Base-by-base conservation (phyloP, 2,888 invertebrate genomes). In the Diabrotica balteata region DNA sequence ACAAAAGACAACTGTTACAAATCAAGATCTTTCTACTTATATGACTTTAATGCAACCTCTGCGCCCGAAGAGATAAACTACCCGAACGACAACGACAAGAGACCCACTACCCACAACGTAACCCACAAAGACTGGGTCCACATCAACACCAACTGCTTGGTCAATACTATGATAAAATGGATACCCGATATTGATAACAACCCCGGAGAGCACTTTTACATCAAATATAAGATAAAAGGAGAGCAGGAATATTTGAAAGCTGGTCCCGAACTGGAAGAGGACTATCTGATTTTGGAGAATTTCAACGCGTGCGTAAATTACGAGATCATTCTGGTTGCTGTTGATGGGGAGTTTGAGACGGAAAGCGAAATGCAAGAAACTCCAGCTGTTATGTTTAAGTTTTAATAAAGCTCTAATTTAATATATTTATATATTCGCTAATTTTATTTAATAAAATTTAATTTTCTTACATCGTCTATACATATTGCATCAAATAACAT, bases 261-360 rank as follows among this genome's bases (percentile, higher is more conserved):
- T 5, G 73, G 72, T 8, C 75, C 76, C 3, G 78, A 80, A 72
- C 55, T 66, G 10, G 76, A 76, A 10, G 78, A 80, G 63, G 81
- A 81, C 69, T 80, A 72, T 67, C 59, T 77, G 7, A 72, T 80
- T 53, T 59, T 81, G 55, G 75, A 78, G 32, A 73, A 80, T 52
- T 81, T 80, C 69, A 77, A 81, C 51, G 80, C 77, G 1, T 81
- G 81, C 63, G 76, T 76, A 53, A 79, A 77, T 60, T 79, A 80
- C 68, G 80, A 81, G 66, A 76, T 81, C 7, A 71, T 79, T 32
- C 63, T 81, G 50, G 75, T 77, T 2, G 78, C 79, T 4, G 78
- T 80, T 0, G 81, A 81, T 70, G 81, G 79, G 2, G 76, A 79
- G 7, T 77, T 64, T 63, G 73, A 75, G 52, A 79, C 79, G 0